phyloP scores from a whole-genome alignment of 2,113 vertebrate species.

The Gyps fulvus region DNA sequence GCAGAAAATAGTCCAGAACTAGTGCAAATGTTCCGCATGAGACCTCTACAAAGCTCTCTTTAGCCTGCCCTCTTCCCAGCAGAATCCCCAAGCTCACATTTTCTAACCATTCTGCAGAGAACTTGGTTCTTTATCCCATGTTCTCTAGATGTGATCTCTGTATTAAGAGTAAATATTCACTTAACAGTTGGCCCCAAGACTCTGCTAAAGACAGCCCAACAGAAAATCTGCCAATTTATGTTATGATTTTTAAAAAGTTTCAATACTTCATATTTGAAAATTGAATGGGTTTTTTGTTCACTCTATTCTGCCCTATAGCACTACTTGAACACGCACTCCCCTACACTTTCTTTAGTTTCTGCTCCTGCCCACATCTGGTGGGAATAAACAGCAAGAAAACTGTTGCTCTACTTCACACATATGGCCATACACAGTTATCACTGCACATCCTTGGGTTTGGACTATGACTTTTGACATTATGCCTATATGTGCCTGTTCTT shows the following conservation, averaged over 20 bases:
- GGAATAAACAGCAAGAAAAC: not conserved
- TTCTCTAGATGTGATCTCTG: not conserved
- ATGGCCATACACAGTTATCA: not conserved
- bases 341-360: not conserved
- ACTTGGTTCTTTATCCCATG: accelerated
- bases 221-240: not conserved
- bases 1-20: not conserved
- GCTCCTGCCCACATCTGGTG: not conserved
- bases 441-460: not conserved
- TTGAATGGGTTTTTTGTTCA: not conserved
- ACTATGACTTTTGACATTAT: not conserved
- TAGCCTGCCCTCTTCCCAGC: not conserved
- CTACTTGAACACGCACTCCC: not conserved
- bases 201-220: not conserved
- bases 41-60: not conserved
- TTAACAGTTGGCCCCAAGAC: not conserved
- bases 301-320: not conserved
- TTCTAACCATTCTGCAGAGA: not conserved
- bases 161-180: not conserved
- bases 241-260: not conserved
- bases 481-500: not conserved
- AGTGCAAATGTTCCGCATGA: not conserved
- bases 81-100: not conserved
- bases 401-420: not conserved
- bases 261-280: accelerated